Conservation (phyloP, 2,888 invertebrate genomes). For the Arctia plantaginis region DNA sequence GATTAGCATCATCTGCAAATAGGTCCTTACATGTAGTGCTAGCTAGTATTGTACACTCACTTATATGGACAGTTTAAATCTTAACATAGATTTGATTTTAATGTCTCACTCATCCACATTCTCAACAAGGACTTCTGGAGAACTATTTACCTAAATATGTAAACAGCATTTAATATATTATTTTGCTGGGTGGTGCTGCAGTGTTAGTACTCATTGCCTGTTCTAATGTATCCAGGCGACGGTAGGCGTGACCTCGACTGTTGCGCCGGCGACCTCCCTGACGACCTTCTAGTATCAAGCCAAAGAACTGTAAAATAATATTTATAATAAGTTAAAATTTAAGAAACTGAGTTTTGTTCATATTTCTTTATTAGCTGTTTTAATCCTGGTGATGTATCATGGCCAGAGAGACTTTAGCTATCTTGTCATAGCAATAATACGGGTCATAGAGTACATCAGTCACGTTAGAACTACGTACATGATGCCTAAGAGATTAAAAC, state of each 20-base stretch:
- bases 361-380: not conserved
- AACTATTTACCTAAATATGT: slow-evolving; percentile 23
- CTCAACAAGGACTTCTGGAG: slow-evolving; percentile 18
- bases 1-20: not conserved
- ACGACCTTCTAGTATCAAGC: slow-evolving; percentile 77
- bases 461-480: too few species aligned
- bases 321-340: not conserved
- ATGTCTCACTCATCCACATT: slow-evolving; percentile 25
- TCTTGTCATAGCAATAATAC: not conserved
- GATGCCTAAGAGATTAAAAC: too few species aligned
- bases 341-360: not conserved
- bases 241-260: slow-evolving; percentile 79
- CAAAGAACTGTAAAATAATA: slow-evolving; percentile 71
- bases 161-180: slow-evolving; percentile 69
- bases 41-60: not conserved
- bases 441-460: too few species aligned
- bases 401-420: not conserved
- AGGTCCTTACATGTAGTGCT: not conserved
- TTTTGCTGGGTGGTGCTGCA: slow-evolving; percentile 79
- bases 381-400: not conserved
- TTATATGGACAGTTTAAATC: not conserved
- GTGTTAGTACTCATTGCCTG: slow-evolving; percentile 79
- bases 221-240: slow-evolving; percentile 79
- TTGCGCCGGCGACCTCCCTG: slow-evolving; percentile 75
- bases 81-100: slow-evolving; percentile 11